phyloP scores from a whole-genome alignment of 2,113 vertebrate species.

The Pteruthius melanotis region DNA sequence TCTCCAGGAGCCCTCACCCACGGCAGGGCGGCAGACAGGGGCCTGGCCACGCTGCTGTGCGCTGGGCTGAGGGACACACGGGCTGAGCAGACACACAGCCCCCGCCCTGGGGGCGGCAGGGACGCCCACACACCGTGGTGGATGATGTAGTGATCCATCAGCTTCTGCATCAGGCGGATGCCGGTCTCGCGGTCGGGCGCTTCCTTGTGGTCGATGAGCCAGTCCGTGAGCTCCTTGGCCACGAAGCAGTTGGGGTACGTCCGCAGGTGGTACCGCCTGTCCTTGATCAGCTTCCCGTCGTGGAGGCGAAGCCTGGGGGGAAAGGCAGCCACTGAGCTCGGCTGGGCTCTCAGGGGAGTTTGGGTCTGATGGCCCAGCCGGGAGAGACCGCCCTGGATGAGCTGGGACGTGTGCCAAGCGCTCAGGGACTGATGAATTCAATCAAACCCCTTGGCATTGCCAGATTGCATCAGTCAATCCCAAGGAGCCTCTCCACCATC shows the following conservation, averaged over 20 bases:
- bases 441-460: background rate
- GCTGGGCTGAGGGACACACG: background rate
- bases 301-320: conserved; percentile 79
- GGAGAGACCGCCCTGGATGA: background rate
- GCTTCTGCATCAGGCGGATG: conserved; percentile 82
- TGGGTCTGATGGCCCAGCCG: background rate
- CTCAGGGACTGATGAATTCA: rapidly evolving
- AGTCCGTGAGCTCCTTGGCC: conserved; percentile 83
- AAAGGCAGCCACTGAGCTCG: background rate
- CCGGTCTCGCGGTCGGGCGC: conserved; percentile 77
- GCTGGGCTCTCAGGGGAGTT: background rate
- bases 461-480: background rate
- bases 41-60: background rate
- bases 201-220: conserved; percentile 84
- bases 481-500: background rate
- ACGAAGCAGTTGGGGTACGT: conserved; percentile 88
- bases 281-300: conserved; percentile 84
- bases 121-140: conserved; percentile 78
- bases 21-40: rapidly evolving
- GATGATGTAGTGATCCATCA: conserved; percentile 86
- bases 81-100: background rate
- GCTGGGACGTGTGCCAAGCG: background rate
- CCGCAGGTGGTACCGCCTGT: conserved; percentile 78
- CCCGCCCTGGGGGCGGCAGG: background rate
- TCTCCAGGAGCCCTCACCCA: background rate